Base-by-base conservation (phyloP, 2,888 invertebrate genomes). In the Drosophila setosimentum region DNA sequence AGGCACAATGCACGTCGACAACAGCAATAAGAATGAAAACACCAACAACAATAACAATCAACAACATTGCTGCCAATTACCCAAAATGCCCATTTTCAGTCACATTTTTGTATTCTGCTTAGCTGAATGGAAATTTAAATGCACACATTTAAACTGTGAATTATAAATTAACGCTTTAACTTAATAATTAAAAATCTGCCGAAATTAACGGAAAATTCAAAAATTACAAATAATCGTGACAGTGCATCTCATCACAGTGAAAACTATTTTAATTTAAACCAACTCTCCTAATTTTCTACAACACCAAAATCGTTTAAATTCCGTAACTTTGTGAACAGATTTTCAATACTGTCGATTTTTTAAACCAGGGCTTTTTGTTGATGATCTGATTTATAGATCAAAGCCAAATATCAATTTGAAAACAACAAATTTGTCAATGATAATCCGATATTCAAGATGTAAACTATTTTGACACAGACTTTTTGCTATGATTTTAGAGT, bases 1-100 rank as follows among this genome's bases (percentile, higher is more conserved):
- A 70, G 74, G 69, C 76, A 75, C 69, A 75, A 77, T 73, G 73
- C 68, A 63, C 64, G 59, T 61, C 67, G 42, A 61, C 62, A 61
- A 53, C 61, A 63, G 48, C 53, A 70, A 66, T 51, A 63, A 59
- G 61, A 65, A 60, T 55, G 32, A 32, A 58, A 42, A 45, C 59
- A 53, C 50, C 29, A 57, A 21, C 40, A 49, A 33, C 59, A 29
- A 40, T 21, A 80, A 58, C 73, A 69, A 53, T 70, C 66, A 55
- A 51, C 71, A 74, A 30, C 55, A 65, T 66, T 68, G 65, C 54
- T 73, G 73, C 50, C 71, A 45, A 54, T 74, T 83, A 30, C 18
- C 11, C 55, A 2, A 29, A 40, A 45, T 16, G 16, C 4, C 18
- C 13, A 11, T 37, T 13, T n/a, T 45, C 13, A 45, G 21, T 45